Evolutionary conservation across 1,140 invertebrate species (phyloP).

Genomic region (Chionoecetes opilio): DNA sequence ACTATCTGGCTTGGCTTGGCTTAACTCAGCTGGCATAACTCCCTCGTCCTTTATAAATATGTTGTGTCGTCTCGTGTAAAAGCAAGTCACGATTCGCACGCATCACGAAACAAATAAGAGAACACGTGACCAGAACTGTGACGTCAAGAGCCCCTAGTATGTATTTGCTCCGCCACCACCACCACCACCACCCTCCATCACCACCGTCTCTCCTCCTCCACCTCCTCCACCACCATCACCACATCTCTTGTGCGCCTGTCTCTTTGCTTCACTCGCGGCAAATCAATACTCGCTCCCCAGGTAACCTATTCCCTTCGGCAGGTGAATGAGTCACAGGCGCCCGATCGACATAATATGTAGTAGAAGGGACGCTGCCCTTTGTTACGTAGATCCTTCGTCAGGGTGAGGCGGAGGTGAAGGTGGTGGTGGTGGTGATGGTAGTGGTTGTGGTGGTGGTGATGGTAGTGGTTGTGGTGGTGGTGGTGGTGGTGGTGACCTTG

Average conservation of each 20-base stretch:
- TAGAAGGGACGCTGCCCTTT: too few relatives aligned
- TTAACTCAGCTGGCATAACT: not conserved
- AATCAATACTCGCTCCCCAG: constrained; percentile 11
- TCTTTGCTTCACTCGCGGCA: not conserved
- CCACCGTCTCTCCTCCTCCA: not conserved
- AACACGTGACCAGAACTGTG: not conserved
- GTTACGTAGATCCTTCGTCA: too few relatives aligned
- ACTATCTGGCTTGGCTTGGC: too few relatives aligned
- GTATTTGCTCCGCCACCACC: not conserved
- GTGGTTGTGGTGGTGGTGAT: too few relatives aligned
- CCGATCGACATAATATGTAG: too few relatives aligned
- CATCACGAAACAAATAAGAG: not conserved
- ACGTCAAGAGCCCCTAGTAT: not conserved
- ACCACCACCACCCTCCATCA: not conserved
- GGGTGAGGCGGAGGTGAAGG: too few relatives aligned
- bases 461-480: too few relatives aligned
- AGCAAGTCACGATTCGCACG: not conserved
- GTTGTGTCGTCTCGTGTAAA: not conserved
- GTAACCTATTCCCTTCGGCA: not conserved
- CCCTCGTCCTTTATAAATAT: not conserved
- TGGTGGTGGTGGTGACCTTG: not conserved
- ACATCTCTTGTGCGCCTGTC: not conserved
- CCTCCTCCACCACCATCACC: too few relatives aligned
- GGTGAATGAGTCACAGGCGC: constrained; percentile 7
- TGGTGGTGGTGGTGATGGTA: too few relatives aligned